A percentile compares a stretch with the other conserved stretches of the same genome.
phyloP scores from a whole-genome alignment of 2,797 vertebrate genomes.

The Myotis vivesi region DNA sequence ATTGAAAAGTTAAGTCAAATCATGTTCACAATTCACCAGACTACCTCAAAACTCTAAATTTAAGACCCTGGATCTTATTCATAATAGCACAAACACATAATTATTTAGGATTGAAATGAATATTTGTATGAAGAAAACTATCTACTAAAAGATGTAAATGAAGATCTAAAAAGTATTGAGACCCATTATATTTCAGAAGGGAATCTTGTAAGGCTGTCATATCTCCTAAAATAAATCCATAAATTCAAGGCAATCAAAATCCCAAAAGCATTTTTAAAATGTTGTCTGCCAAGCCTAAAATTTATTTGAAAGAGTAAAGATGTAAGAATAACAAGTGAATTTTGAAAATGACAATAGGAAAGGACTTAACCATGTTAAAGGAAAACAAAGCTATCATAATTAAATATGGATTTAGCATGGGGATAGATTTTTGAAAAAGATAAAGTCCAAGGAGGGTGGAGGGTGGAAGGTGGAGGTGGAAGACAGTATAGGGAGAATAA shows the following conservation, averaged over 20 bases:
- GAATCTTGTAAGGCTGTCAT: not conserved
- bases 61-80: not conserved
- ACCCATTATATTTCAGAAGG: not conserved
- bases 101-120: not conserved
- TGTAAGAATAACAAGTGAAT: not conserved
- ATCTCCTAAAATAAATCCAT: not conserved
- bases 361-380: not conserved
- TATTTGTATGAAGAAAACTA: not conserved
- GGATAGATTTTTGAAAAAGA: not conserved
- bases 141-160: not conserved
- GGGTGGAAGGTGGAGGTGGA: not conserved
- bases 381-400: not conserved
- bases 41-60: conserved; percentile 10
- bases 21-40: not conserved
- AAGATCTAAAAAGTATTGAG: not conserved
- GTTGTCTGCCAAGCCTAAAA: not conserved
- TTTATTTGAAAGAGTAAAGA: conserved; percentile 1
- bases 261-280: not conserved
- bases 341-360: conserved; percentile 9
- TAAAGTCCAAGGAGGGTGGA: not conserved
- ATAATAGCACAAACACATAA: not conserved
- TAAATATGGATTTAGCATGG: conserved; percentile 10
- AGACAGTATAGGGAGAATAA: not conserved
- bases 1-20: not conserved
- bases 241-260: not conserved